Evolutionary conservation across 2,797 vertebrate genomes (phyloP).

Genomic region (Petrocephalus sullivani): DNA sequence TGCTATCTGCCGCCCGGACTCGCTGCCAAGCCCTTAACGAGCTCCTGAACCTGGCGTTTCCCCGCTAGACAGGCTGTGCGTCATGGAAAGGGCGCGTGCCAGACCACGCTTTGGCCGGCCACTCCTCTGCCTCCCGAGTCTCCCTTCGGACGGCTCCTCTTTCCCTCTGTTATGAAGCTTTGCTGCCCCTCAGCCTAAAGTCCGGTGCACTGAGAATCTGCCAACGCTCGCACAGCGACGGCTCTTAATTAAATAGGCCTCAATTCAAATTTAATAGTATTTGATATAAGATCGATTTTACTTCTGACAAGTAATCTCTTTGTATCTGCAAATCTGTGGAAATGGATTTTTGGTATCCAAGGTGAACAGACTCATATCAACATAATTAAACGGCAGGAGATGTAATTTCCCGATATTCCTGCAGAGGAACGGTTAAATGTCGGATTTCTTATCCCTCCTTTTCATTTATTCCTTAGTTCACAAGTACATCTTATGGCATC

Average conservation of each 20-base stretch:
- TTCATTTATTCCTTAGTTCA: background rate
- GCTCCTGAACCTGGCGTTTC: background rate
- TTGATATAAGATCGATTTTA: background rate
- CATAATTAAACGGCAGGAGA: background rate
- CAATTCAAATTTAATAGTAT: background rate
- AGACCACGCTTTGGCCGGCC: background rate
- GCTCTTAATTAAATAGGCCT: background rate
- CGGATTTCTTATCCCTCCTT: background rate
- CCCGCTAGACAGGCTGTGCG: background rate
- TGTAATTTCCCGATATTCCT: background rate
- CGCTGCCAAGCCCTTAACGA: background rate
- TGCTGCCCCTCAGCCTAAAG: background rate
- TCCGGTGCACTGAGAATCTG: background rate
- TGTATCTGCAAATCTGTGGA: background rate
- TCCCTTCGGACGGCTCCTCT: background rate
- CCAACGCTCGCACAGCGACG: background rate
- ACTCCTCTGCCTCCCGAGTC: background rate
- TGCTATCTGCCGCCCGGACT: background rate
- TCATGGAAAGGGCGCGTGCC: background rate
- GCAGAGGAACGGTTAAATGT: background rate
- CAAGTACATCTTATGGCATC: background rate
- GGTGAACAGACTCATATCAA: background rate
- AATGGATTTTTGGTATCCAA: background rate
- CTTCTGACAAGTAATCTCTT: slow-evolving; percentile 2
- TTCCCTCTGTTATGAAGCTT: background rate